phyloP scores from a whole-genome alignment of 2,888 invertebrate genomes.

The Drosophila tripunctata region DNA sequence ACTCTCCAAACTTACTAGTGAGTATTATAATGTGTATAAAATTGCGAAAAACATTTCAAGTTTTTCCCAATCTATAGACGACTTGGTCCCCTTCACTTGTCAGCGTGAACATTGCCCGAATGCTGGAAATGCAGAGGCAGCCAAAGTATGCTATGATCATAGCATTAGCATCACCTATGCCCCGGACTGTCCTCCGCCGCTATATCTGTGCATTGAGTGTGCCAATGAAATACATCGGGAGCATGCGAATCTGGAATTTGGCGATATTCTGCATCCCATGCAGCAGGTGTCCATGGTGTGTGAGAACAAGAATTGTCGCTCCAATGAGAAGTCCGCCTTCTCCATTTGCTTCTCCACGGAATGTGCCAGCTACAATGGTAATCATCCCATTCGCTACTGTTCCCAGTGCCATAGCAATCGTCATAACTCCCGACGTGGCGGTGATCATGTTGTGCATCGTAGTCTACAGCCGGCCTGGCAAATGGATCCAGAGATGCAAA shows the following conservation, averaged over 20 bases:
- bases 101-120: slow-evolving; percentile 96
- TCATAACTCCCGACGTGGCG: slow-evolving; percentile 94
- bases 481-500: slow-evolving; percentile 95
- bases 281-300: slow-evolving; percentile 97
- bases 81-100: slow-evolving; percentile 92
- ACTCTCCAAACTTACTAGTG: slow-evolving; percentile 94
- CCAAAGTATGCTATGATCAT: slow-evolving; percentile 97
- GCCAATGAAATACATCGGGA: slow-evolving; percentile 95
- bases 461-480: slow-evolving; percentile 94
- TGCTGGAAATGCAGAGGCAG: slow-evolving; percentile 93
- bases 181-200: slow-evolving; percentile 94
- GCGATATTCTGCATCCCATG: slow-evolving; percentile 95
- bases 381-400: slow-evolving; percentile 97
- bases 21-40: slow-evolving; percentile 69
- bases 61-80: no score
- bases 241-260: slow-evolving; percentile 93
- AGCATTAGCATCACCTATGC: slow-evolving; percentile 94
- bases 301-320: slow-evolving; percentile 98
- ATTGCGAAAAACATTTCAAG: no score
- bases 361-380: slow-evolving; percentile 97
- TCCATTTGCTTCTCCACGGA: slow-evolving; percentile 98
- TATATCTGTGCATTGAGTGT: slow-evolving; percentile 98
- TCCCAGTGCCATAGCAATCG: slow-evolving; percentile 94
- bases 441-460: slow-evolving; percentile 95
- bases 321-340: slow-evolving; percentile 95